Base-by-base conservation (phyloP, 2,888 invertebrate genomes). In the Andrena bicolor region DNA sequence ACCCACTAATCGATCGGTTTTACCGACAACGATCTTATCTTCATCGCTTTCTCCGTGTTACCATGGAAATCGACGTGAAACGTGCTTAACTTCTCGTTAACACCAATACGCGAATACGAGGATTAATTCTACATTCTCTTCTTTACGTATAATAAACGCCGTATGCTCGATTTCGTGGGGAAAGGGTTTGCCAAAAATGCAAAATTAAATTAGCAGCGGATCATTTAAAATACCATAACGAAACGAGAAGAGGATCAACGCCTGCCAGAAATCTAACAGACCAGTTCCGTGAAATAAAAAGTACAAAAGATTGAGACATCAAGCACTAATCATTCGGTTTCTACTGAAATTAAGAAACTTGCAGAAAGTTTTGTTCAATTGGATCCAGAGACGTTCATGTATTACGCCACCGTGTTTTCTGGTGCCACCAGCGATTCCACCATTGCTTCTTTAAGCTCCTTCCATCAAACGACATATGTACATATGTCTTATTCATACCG, bases 1-100 rank as follows among this genome's bases (percentile, higher is more conserved):
- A 86, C 86, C 83, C 83, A 78, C 85, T 83, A 83, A 86, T 85
- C 83, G 74, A 82, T 74, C 85, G 70, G 51, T 56, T 76, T 63
- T 53, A 66, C 30, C 73, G 49, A n/a, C 49, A 10, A 13, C 60
- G 63, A 53, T 53, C 72, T 49, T 72, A 65, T 71, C 64, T 58
- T 7, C 5, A 28, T 26, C 13, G 60, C 77, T 72, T 72, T 73
- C 77, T 51, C 77, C 20, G 28, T n/a, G 32, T 58, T 58, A 16
- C 30, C 48, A 48, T 16, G 49, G 56, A 75, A 68, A 75, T 51
- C 60, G 32, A 13, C 7, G 30, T 13, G 4, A 49, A 58, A 32
- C 7, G n/a, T n/a, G 23, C 13, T 41, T 41, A 53, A 35, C 16
- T 30, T 35, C 56, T 76, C 32, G n/a, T 48, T 70, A 61, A 51